These are phyloP conservation scores for Apodemia mormo DNA, from an alignment of 2,888 invertebrate species.

Conservation along the genomic window DNA sequence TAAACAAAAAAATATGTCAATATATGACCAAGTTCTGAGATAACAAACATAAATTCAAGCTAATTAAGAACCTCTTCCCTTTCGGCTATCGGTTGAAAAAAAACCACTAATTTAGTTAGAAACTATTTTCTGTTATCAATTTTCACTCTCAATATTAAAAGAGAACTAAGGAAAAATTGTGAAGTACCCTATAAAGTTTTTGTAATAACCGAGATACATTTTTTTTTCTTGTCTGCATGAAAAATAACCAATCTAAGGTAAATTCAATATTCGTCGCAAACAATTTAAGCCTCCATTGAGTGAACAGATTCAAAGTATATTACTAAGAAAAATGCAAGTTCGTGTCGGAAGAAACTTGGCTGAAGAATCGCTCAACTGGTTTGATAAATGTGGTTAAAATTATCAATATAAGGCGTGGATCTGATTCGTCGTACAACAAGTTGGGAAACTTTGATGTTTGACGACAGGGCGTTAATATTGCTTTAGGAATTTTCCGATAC, in stretches of 20 bases:
- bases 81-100: no score
- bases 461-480: not conserved
- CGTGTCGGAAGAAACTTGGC: not conserved
- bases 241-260: not conserved
- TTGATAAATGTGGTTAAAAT: not conserved
- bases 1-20: no score
- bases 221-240: not conserved
- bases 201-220: no score
- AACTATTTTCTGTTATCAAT: no score
- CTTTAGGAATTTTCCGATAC: not conserved
- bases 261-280: constrained; percentile 7
- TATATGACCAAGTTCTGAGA: no score
- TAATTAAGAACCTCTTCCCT: no score
- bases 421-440: not conserved
- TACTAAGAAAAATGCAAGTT: constrained; percentile 1
- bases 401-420: not conserved
- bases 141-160: no score
- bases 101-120: no score
- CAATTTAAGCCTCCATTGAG: constrained; percentile 3
- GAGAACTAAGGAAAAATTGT: no score
- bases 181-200: no score
- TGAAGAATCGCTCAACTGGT: not conserved
- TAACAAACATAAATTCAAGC: no score
- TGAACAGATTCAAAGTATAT: not conserved
- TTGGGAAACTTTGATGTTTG: not conserved